These are phyloP conservation scores for Stylophora pistillata DNA, from an alignment of 64 coral and sea anemone genomes.

Conservation along the genomic window DNA sequence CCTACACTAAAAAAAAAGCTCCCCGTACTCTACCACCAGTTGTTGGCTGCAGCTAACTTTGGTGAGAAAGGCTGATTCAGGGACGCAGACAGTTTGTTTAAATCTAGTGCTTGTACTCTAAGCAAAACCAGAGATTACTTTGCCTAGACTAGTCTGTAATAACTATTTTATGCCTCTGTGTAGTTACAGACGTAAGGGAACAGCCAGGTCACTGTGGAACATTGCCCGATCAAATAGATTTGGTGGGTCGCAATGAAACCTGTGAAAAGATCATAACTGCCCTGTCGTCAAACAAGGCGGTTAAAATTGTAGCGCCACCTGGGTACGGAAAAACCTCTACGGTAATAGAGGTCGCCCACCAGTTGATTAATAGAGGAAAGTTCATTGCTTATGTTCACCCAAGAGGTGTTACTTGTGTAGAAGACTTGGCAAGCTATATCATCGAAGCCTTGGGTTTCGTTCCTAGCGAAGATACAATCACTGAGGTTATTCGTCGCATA, in stretches of 20 bases:
- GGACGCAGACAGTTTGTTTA: too few relatives aligned
- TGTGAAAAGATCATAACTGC: constrained; percentile 2
- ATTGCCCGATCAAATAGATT: constrained; percentile 1
- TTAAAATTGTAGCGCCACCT: neutral
- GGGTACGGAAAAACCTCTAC: constrained; percentile 55
- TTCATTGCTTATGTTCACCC: constrained; percentile 37
- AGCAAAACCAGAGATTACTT: too few relatives aligned
- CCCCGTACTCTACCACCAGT: too few relatives aligned
- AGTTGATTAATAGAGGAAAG: neutral
- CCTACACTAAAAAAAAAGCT: too few relatives aligned
- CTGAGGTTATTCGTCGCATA: neutral
- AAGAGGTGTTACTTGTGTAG: constrained; percentile 19
- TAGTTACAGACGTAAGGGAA: neutral
- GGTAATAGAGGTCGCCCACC: constrained; percentile 23
- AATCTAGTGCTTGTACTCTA: too few relatives aligned
- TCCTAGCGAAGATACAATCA: constrained; percentile 7
- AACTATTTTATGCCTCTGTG: neutral
- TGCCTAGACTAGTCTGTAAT: too few relatives aligned
- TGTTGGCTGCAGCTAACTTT: too few relatives aligned
- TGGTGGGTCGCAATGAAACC: constrained; percentile 22
- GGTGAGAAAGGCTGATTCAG: too few relatives aligned
- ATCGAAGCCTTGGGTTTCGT: constrained; percentile 24
- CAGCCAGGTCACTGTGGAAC: neutral
- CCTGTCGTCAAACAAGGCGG: neutral
- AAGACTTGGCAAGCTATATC: constrained; percentile 35